phyloP scores from a whole-genome alignment of 1,140 invertebrate species.

The Trichoplusia ni region DNA sequence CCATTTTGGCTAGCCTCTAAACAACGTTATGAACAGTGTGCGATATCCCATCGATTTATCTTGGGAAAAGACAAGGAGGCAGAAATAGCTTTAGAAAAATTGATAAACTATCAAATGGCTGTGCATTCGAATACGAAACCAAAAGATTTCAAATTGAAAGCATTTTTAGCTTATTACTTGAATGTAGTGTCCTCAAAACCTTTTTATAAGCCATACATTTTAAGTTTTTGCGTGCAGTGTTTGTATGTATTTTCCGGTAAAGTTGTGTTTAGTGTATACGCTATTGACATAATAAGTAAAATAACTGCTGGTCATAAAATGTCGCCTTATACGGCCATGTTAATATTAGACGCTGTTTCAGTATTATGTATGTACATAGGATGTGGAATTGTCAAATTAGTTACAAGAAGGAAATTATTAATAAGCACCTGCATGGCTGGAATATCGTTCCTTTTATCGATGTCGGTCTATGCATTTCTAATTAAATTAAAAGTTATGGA shows the following conservation, averaged over 20 bases:
- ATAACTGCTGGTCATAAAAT: slow-evolving; percentile 13
- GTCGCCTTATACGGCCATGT: slow-evolving; percentile 26
- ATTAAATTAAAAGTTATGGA: slow-evolving; percentile 21
- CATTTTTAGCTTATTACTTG: background rate
- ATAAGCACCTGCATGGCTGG: background rate
- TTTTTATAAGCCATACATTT: slow-evolving; percentile 26
- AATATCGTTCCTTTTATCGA: background rate
- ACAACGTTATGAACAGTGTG: slow-evolving; percentile 38
- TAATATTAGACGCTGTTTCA: slow-evolving; percentile 29
- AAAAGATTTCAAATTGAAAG: slow-evolving; percentile 9
- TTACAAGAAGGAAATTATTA: slow-evolving; percentile 16
- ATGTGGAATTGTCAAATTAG: slow-evolving; percentile 19
- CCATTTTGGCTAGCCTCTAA: slow-evolving; percentile 39
- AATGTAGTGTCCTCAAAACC: background rate
- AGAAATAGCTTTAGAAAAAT: slow-evolving; percentile 32
- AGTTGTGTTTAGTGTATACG: slow-evolving; percentile 26
- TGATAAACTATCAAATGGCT: slow-evolving; percentile 26
- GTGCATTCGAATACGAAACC: background rate
- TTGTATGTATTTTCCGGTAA: slow-evolving; percentile 32
- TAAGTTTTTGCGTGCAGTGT: slow-evolving; percentile 6
- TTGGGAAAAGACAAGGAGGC: slow-evolving; percentile 22
- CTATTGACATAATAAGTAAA: slow-evolving; percentile 32
- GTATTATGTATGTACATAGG: slow-evolving; percentile 30
- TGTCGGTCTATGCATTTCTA: slow-evolving; percentile 30
- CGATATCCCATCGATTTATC: slow-evolving; percentile 28